Conservation (phyloP, 2,797 vertebrate genomes). For the Catharus ustulatus region DNA sequence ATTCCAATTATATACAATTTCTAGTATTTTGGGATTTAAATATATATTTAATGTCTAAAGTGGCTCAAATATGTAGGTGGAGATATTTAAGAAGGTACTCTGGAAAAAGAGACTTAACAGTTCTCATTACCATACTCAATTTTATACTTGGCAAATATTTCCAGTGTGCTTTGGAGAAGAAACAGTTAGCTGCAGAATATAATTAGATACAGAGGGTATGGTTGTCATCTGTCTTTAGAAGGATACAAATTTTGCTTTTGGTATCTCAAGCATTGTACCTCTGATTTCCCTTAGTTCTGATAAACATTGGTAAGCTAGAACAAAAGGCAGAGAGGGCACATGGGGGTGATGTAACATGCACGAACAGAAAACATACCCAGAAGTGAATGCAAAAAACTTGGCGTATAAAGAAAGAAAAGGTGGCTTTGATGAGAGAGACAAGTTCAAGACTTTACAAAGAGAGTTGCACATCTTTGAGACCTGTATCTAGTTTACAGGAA, state of each 20-base stretch:
- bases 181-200: conserved; percentile 51
- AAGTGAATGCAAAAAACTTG: conserved; percentile 77
- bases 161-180: conserved; percentile 20
- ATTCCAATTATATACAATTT: conserved; percentile 72
- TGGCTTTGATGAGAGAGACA: conserved; percentile 82
- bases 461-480: conserved; percentile 78
- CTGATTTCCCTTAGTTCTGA: conserved; percentile 78
- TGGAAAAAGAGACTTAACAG: not conserved
- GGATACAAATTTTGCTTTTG: conserved; percentile 70
- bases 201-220: conserved; percentile 62
- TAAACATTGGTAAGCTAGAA: conserved; percentile 79
- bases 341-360: conserved; percentile 76
- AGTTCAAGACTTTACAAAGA: conserved; percentile 81
- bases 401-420: conserved; percentile 82
- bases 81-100: conserved; percentile 35
- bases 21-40: conserved; percentile 71
- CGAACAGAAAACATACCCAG: conserved; percentile 74
- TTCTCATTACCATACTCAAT: not conserved
- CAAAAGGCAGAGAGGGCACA: conserved; percentile 77
- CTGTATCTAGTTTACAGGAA: conserved; percentile 73
- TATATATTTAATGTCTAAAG: conserved; percentile 73
- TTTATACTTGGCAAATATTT: conserved; percentile 50
- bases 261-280: conserved; percentile 71
- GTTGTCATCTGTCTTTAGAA: conserved; percentile 66
- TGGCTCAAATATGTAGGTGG: conserved; percentile 75